Evolutionary conservation across 1,140 invertebrate genomes (phyloP).

Genomic region (Dryas iulia): DNA sequence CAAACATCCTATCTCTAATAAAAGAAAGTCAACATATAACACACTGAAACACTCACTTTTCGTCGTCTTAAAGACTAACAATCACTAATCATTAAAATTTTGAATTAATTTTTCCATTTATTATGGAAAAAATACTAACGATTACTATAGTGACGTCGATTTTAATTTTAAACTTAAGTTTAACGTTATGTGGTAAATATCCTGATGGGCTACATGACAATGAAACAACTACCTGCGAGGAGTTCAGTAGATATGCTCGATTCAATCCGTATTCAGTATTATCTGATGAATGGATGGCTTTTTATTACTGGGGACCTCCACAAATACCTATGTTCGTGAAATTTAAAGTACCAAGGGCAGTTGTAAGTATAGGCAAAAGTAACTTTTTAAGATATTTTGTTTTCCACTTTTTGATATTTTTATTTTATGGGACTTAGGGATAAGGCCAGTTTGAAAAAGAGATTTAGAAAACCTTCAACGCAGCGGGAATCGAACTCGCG

Average conservation of each 20-base stretch:
- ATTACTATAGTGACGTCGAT: not conserved
- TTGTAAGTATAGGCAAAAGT: too few species aligned
- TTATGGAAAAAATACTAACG: not conserved
- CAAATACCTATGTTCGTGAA: constrained; percentile 25
- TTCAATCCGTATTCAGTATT: constrained; percentile 58
- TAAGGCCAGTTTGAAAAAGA: too few species aligned
- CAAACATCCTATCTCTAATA: not conserved
- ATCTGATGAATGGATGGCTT: constrained; percentile 46
- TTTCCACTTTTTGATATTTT: too few species aligned
- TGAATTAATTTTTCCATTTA: not conserved
- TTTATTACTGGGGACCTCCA: constrained; percentile 54
- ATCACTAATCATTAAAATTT: not conserved
- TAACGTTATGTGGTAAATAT: not conserved
- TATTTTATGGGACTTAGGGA: too few species aligned
- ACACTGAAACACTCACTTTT: not conserved
- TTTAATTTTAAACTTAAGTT: not conserved
- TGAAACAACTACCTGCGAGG: constrained; percentile 45
- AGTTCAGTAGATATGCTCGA: constrained; percentile 47
- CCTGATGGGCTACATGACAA: constrained; percentile 27
- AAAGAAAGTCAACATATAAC: not conserved
- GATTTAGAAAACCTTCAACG: too few species aligned
- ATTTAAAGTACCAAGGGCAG: constrained; percentile 15
- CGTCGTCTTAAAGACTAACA: not conserved
- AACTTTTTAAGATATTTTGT: not conserved
- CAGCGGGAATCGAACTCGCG: too few species aligned